These are phyloP conservation scores for Helicoverpa zea DNA, from an alignment of 1,140 invertebrate species.

Conservation along the genomic window DNA sequence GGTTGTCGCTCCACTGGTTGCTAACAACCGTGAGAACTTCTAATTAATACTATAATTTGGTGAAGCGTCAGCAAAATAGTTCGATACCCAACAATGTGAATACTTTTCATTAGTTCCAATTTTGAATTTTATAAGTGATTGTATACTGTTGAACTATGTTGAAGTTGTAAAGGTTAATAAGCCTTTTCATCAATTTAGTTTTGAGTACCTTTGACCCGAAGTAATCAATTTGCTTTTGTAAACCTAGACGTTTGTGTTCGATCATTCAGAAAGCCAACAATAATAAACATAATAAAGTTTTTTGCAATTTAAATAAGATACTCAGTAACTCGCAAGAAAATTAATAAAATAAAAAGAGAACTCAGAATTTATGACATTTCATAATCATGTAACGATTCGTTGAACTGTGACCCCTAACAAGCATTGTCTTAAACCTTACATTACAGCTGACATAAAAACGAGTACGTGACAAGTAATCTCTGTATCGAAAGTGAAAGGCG, in stretches of 20 bases:
- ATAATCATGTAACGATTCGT: slow-evolving; percentile 35
- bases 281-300: background rate
- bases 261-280: too few relatives aligned
- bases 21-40: slow-evolving; percentile 28
- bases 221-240: too few relatives aligned
- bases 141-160: background rate
- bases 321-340: background rate
- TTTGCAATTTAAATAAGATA: background rate
- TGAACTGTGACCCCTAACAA: slow-evolving; percentile 31
- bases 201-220: background rate
- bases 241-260: too few relatives aligned
- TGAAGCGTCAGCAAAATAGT: slow-evolving; percentile 17
- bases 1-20: slow-evolving; percentile 29
- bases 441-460: slow-evolving; percentile 47
- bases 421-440: slow-evolving; percentile 33
- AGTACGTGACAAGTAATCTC: slow-evolving; percentile 51
- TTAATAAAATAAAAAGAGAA: background rate
- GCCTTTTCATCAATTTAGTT: background rate
- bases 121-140: background rate
- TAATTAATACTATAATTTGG: slow-evolving; percentile 32
- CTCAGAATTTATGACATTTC: background rate
- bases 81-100: background rate
- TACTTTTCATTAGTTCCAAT: background rate
- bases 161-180: background rate
- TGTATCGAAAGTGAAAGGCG: slow-evolving; percentile 56